Evolutionary conservation across 2,797 vertebrate species (phyloP), one percentile per base, ranked within the genome.

Genomic region (Enteromius argenteus): DNA sequence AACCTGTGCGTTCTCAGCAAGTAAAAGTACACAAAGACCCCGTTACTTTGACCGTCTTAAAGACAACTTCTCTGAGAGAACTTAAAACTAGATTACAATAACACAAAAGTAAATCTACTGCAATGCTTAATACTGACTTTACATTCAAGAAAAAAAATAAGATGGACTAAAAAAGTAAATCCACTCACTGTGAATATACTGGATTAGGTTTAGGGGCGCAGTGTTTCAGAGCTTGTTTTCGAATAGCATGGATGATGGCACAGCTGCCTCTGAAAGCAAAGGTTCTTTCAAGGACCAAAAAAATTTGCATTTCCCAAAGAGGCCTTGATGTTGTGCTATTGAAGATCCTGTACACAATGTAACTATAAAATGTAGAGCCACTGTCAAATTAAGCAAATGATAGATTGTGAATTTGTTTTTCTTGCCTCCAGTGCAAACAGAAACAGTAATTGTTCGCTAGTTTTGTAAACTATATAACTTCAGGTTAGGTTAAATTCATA

Each of bases 1-100:
- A 44, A 89, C 90, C 79, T 93, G 91, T 94, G 91, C 89, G 74
- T 92, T 84, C 84, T 77, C 90, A 90, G 91, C 89, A 89, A 74
- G 89, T 86, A 84, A 84, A 80, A 86, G 86, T n/a, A 86, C 35
- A 76, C 53, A 58, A 74, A 56, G 64, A 66, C 19, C 64, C 35
- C 51, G 60, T 69, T 49, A 66, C 66, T 42, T 27, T 71, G 74
- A 68, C 39, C 64, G 66, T 64, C 17, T 79, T 35, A 62, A 42
- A 72, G 72, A 67, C 4, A 79, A 37, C 44, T 39, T 39, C 30
- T 82, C 69, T 42, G 64, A 75, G 84, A 88, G 80, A 87, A 7
- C 58, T 51, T 64, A 64, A 71, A 60, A 19, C 39, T 78, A 75
- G 67, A 32, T 84, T 83, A 58, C 83, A 58, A 68, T 62, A 82